Evolutionary conservation across 2,888 invertebrate genomes (phyloP), one percentile per base, ranked within the genome.

Genomic region (Chalcosyrphus nemorum): DNA sequence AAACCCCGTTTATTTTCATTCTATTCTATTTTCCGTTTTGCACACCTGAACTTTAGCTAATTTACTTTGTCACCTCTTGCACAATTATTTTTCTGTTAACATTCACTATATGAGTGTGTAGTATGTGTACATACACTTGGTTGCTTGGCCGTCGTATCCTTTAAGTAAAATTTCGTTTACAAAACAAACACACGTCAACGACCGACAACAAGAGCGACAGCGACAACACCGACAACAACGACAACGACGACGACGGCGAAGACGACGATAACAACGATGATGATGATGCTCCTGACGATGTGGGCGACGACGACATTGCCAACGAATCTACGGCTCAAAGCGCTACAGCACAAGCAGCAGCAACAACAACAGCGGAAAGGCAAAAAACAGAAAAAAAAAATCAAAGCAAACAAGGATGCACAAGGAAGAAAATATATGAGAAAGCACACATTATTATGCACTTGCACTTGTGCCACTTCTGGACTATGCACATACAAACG

Each of bases 381-480:
- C n/a, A 38, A 57, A 50, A 43, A 21, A 35, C 52, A 19, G 19
- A 59, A 74, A 27, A 15, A 29, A 27, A 6, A 59, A 21, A 32
- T n/a, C n/a, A 45, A 2, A 66, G 35, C 71, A 72, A 82, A 82
- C 71, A 57, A 76, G 65, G 71, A 81, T 76, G 52, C 29, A 54
- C 65, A 38, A 45, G 35, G 70, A 65, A 80, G 52, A 65, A 43
- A 75, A 74, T 54, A 80, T 84, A 84, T 80, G 74, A 70, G 70
- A 80, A 74, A 80, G 65, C 84, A 80, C 74, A 84, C 84, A 80
- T 80, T 84, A 80, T 78, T 74, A 84, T 70, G 84, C 74, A 75
- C 84, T 84, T 78, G 80, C 84, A 74, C 84, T 84, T 84, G 84
- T 84, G 56, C 84, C 84, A 84, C 84, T 84, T 80, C 74, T 77